Evolutionary conservation across 2,888 invertebrate species (phyloP).

Genomic region (Beris chalybata): DNA sequence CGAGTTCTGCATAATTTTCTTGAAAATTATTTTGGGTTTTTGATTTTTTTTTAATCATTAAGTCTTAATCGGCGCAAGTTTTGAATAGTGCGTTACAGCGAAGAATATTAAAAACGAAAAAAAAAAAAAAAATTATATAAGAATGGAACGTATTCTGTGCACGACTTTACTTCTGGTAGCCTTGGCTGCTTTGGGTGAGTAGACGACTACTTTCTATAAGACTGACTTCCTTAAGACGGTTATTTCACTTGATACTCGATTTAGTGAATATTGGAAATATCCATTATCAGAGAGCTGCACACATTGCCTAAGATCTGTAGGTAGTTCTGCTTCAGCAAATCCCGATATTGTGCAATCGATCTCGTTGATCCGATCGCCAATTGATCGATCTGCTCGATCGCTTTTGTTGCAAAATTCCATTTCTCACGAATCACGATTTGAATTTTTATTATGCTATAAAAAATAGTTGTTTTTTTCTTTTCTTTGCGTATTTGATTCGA

Average conservation of each 20-base stretch:
- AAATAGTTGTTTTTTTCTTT: not conserved
- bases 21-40: not conserved
- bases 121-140: not conserved
- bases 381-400: slow-evolving; percentile 7
- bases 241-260: not conserved
- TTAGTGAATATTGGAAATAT: too few relatives aligned
- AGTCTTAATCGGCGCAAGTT: not conserved
- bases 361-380: slow-evolving; percentile 13
- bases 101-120: not conserved
- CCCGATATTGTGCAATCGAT: slow-evolving; percentile 22
- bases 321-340: slow-evolving; percentile 13
- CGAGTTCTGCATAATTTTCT: slow-evolving; percentile 24
- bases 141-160: slow-evolving; percentile 24
- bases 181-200: slow-evolving; percentile 28
- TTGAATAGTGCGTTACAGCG: slow-evolving; percentile 3
- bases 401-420: slow-evolving; percentile 26
- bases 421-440: slow-evolving; percentile 16
- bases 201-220: not conserved
- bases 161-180: slow-evolving; percentile 21
- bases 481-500: not conserved
- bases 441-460: slow-evolving; percentile 14
- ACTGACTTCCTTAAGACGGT: not conserved
- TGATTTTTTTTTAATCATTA: not conserved
- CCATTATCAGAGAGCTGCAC: slow-evolving; percentile 4
- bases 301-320: slow-evolving; percentile 9